A percentile compares a stretch with the other conserved stretches of the same genome.
These are phyloP conservation scores for Nycticorax nycticorax DNA, from an alignment of 2,113 vertebrate species.

Conservation along the genomic window DNA sequence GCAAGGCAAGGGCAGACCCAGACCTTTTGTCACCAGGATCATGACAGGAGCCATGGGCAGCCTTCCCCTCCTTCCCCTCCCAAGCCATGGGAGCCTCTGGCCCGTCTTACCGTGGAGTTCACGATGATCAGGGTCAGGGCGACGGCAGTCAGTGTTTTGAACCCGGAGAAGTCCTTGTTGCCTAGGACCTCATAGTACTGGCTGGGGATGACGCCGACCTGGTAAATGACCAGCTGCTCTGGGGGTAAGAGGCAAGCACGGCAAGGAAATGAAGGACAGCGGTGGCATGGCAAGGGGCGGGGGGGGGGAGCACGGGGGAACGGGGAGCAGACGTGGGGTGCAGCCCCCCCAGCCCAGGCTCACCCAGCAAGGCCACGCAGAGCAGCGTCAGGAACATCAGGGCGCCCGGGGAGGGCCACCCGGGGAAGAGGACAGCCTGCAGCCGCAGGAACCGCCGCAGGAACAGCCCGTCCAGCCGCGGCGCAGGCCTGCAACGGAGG, in stretches of 20 bases:
- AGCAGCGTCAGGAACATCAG: slow-evolving; percentile 93
- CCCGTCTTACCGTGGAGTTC: slow-evolving; percentile 86
- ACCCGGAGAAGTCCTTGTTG: slow-evolving; percentile 81
- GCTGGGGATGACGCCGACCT: slow-evolving; percentile 92
- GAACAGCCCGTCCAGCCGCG: slow-evolving; percentile 83
- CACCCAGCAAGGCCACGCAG: slow-evolving; percentile 85
- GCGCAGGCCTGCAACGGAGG: slow-evolving; percentile 66
- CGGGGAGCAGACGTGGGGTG: fast-evolving
- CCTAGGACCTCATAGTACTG: slow-evolving; percentile 90
- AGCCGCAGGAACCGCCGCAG: slow-evolving; percentile 85
- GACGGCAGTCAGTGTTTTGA: slow-evolving; percentile 78
- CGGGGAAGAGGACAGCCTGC: slow-evolving; percentile 87
- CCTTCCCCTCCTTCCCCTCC: background rate
- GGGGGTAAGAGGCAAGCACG: background rate
- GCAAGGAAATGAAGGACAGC: background rate
- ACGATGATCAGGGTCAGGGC: slow-evolving; percentile 84
- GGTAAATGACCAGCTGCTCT: slow-evolving; percentile 96
- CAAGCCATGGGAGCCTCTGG: fast-evolving
- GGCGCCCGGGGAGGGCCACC: slow-evolving; percentile 80
- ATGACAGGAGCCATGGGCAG: background rate
- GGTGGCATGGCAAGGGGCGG: background rate
- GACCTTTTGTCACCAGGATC: background rate
- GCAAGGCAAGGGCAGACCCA: background rate
- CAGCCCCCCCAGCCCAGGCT: background rate
- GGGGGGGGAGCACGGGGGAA: no score